These are phyloP conservation scores for Andrena dorsata DNA, from an alignment of 2,888 invertebrate genomes.

Conservation along the genomic window DNA sequence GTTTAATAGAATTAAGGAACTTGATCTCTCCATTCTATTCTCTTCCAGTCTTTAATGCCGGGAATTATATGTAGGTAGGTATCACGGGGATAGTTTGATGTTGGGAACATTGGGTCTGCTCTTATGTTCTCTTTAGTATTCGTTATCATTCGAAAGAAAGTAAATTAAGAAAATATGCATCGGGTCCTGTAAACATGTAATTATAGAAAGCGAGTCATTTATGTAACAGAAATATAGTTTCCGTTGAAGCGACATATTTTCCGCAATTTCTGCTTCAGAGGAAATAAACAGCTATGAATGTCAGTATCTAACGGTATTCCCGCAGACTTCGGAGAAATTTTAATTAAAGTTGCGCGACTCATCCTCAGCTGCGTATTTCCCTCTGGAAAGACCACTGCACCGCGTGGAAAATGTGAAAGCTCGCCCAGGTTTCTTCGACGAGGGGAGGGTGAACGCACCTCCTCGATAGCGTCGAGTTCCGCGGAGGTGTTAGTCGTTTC, in stretches of 20 bases:
- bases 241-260: no score
- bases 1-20: slow-evolving; percentile 39
- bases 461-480: slow-evolving; percentile 49
- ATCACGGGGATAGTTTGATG: slow-evolving; percentile 4
- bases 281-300: no score
- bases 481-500: slow-evolving; percentile 67
- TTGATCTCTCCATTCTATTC: slow-evolving; percentile 17
- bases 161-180: no score
- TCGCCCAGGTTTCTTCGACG: slow-evolving; percentile 11
- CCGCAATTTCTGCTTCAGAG: no score
- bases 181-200: no score
- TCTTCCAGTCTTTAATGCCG: slow-evolving; percentile 10
- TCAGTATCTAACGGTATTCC: no score
- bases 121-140: neutral
- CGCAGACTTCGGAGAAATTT: no score
- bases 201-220: no score
- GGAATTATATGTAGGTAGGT: slow-evolving; percentile 5
- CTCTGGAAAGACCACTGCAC: slow-evolving; percentile 6
- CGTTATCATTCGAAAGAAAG: no score
- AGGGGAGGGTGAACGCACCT: slow-evolving; percentile 35
- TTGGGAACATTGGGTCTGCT: neutral
- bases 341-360: no score
- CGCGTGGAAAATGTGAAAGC: slow-evolving; percentile 12
- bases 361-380: slow-evolving; percentile 26
- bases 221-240: no score